These are phyloP conservation scores for Melangyna quadrimaculata DNA, from an alignment of 2,888 invertebrate species.

Conservation along the genomic window DNA sequence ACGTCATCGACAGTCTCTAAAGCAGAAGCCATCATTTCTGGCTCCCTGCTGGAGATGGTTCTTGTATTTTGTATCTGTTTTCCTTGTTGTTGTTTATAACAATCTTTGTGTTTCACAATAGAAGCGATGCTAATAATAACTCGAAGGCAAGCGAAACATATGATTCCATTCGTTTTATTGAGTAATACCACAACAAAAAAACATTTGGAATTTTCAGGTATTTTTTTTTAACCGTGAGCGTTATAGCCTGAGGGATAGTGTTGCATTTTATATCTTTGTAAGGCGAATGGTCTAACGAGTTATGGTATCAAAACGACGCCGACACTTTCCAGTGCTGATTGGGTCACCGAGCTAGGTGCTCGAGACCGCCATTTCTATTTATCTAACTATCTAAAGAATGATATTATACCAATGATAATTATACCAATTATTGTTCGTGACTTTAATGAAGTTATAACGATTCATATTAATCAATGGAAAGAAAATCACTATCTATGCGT, in stretches of 20 bases:
- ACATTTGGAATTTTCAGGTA: not conserved
- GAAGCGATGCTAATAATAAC: slow-evolving; percentile 21
- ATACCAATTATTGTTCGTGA: too few relatives aligned
- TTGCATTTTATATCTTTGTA: too few relatives aligned
- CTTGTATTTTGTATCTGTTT: not conserved
- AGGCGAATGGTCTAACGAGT: too few relatives aligned
- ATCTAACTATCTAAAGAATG: too few relatives aligned
- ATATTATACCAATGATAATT: too few relatives aligned
- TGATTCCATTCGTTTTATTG: slow-evolving; percentile 56
- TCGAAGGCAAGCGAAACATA: slow-evolving; percentile 40
- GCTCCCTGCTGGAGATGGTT: not conserved
- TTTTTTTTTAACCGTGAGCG: not conserved
- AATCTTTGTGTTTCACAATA: slow-evolving; percentile 51
- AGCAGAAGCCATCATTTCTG: slow-evolving; percentile 25
- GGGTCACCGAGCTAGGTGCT: too few relatives aligned
- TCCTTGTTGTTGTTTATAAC: not conserved
- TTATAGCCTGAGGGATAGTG: not conserved
- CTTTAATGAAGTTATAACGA: too few relatives aligned
- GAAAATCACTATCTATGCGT: too few relatives aligned
- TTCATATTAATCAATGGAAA: too few relatives aligned
- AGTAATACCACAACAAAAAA: slow-evolving; percentile 35
- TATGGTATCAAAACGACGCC: too few relatives aligned
- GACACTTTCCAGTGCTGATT: too few relatives aligned
- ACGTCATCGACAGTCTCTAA: slow-evolving; percentile 48
- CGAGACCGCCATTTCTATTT: too few relatives aligned